Evolutionary conservation across 2,797 vertebrate species (phyloP).

Genomic region (Gallinago solitaria): DNA sequence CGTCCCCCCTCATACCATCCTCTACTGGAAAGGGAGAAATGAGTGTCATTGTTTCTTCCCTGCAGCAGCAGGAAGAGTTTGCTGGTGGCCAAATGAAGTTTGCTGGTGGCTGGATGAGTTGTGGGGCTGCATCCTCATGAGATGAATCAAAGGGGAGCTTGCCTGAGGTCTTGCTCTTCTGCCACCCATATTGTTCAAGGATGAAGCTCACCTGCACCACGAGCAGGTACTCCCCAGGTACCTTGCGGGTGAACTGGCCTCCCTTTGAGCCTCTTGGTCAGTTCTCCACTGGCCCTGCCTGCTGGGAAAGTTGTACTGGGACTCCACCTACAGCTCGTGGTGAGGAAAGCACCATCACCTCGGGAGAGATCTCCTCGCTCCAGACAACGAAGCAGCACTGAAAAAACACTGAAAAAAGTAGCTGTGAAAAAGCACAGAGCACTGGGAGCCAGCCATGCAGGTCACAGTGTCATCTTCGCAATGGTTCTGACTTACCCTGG

Average conservation of each 20-base stretch:
- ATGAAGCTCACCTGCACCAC: background rate
- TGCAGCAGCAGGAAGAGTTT: background rate
- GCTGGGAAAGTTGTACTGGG: background rate
- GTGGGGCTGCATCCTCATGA: background rate
- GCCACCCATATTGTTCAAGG: background rate
- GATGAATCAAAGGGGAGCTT: background rate
- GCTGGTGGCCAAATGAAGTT: background rate
- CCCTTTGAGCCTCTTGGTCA: rapidly evolving
- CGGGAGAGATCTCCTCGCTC: rapidly evolving
- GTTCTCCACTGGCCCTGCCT: background rate
- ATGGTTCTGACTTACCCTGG: rapidly evolving
- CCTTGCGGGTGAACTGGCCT: too few species aligned
- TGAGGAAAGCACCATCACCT: background rate
- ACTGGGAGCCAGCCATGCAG: background rate
- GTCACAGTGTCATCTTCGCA: background rate
- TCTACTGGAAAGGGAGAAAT: background rate
- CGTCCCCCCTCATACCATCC: background rate
- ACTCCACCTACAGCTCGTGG: background rate
- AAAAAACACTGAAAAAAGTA: too few species aligned
- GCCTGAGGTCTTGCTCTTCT: background rate
- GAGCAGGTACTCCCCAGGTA: background rate
- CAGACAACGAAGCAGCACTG: background rate
- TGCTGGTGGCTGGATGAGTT: too few species aligned
- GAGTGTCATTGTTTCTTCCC: too few species aligned
- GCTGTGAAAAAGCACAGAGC: rapidly evolving